Percentiles rank a stretch among this genome's conserved stretches.
Conservation (phyloP, 2,888 invertebrate species). For the Drosophila imparisetae region DNA sequence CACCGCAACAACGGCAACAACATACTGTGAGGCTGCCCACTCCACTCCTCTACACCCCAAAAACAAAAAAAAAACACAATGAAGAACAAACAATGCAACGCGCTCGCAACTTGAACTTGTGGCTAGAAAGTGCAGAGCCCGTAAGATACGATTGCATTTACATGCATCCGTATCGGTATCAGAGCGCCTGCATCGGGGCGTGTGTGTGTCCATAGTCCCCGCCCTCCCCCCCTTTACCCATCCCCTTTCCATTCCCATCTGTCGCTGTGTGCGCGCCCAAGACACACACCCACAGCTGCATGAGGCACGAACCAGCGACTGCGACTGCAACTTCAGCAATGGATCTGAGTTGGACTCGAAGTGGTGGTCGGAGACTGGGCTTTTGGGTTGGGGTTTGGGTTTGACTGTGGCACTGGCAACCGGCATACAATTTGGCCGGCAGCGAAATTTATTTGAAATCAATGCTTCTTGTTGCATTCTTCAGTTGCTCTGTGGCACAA, state of each 20-base stretch:
- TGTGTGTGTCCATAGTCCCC: slow-evolving; percentile 47
- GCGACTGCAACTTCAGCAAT: slow-evolving; percentile 6
- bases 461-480: slow-evolving; percentile 82
- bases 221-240: background rate
- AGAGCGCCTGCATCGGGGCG: slow-evolving; percentile 79
- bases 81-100: slow-evolving; percentile 81
- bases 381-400: slow-evolving; percentile 23
- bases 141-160: slow-evolving; percentile 82
- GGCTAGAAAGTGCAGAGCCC: slow-evolving; percentile 81
- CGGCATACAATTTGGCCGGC: slow-evolving; percentile 81
- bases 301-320: slow-evolving; percentile 63
- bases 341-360: slow-evolving; percentile 17
- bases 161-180: slow-evolving; percentile 78
- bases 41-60: background rate
- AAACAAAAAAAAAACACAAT: slow-evolving; percentile 54
- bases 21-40: slow-evolving; percentile 28
- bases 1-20: slow-evolving; percentile 55
- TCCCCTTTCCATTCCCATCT: background rate
- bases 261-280: slow-evolving; percentile 59
- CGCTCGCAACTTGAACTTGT: slow-evolving; percentile 78
- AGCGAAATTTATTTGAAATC: slow-evolving; percentile 82
- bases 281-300: slow-evolving; percentile 76
- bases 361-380: slow-evolving; percentile 9
- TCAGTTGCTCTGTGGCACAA: slow-evolving; percentile 66
- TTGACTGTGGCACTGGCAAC: slow-evolving; percentile 53